These are phyloP conservation scores for Caradrina kadenii DNA, from an alignment of 2,888 invertebrate genomes.

Conservation along the genomic window DNA sequence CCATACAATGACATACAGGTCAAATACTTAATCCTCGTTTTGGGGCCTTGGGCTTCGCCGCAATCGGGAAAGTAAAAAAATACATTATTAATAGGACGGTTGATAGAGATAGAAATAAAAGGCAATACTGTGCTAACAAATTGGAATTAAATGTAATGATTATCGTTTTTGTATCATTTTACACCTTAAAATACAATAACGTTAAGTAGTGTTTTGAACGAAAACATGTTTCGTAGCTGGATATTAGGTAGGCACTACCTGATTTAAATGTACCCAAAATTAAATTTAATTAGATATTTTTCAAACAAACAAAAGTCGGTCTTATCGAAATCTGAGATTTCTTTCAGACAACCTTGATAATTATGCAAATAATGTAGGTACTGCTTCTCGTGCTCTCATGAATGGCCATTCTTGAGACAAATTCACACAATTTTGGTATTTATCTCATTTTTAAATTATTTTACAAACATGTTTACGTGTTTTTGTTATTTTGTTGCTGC, in stretches of 20 bases:
- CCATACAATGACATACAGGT: too few relatives aligned
- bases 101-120: too few relatives aligned
- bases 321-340: neutral
- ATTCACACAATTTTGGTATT: conserved; percentile 2
- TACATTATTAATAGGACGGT: too few relatives aligned
- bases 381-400: neutral
- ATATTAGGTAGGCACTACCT: too few relatives aligned
- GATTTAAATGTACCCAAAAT: neutral
- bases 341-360: neutral
- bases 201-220: neutral
- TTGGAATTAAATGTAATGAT: too few relatives aligned
- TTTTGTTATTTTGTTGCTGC: neutral
- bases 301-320: neutral
- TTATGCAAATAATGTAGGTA: neutral
- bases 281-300: neutral
- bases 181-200: too few relatives aligned
- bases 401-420: neutral
- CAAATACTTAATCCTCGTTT: too few relatives aligned
- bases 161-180: too few relatives aligned
- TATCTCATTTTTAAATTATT: neutral
- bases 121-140: too few relatives aligned
- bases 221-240: neutral
- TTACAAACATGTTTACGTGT: neutral
- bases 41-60: too few relatives aligned
- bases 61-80: too few relatives aligned